Evolutionary conservation across 2,888 invertebrate species (phyloP).

Genomic region (Dusona sp.): DNA sequence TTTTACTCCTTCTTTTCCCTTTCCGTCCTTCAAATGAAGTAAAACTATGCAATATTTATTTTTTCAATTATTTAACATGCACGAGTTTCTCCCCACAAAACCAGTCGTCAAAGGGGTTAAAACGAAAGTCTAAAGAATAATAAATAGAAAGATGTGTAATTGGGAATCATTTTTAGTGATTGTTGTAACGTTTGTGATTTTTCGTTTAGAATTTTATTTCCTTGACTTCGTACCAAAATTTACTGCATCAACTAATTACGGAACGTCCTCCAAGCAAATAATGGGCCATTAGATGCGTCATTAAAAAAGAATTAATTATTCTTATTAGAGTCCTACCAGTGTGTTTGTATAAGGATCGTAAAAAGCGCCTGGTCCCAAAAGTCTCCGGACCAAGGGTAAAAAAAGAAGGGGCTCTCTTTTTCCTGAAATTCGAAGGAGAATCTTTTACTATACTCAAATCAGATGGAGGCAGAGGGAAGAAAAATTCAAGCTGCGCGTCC

Average conservation of each 20-base stretch:
- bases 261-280: background rate
- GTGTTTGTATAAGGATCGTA: slow-evolving; percentile 36
- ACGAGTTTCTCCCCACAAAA: too few species aligned
- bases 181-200: background rate
- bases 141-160: background rate
- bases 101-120: background rate
- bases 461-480: background rate
- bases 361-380: slow-evolving; percentile 35
- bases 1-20: slow-evolving; percentile 17
- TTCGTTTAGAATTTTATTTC: background rate
- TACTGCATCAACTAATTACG: background rate
- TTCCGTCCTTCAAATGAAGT: background rate
- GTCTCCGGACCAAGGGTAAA: background rate
- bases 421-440: slow-evolving; percentile 15
- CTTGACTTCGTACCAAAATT: background rate
- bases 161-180: background rate
- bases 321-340: slow-evolving; percentile 44
- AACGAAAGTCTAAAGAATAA: background rate
- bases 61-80: background rate
- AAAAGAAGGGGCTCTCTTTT: background rate
- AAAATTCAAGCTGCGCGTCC: slow-evolving; percentile 58
- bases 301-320: slow-evolving; percentile 52
- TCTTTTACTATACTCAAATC: background rate
- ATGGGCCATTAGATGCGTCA: background rate
- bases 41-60: slow-evolving; percentile 29